Conservation (phyloP, 2,113 vertebrate species). For the Prinia subflava region DNA sequence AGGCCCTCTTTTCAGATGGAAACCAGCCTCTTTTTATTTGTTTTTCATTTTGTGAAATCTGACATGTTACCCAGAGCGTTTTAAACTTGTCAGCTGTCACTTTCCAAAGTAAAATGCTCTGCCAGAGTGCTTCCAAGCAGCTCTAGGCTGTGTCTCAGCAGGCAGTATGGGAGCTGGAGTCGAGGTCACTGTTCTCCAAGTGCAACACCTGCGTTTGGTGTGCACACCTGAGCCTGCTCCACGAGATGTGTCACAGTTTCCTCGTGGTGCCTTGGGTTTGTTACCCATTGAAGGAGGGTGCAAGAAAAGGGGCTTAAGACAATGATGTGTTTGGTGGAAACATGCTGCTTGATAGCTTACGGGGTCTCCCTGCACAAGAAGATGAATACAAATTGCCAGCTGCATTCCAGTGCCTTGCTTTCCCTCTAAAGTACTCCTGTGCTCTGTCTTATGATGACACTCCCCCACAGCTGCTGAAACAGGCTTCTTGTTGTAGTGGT, state of each 20-base stretch:
- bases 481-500: slow-evolving; percentile 42
- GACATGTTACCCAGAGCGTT: neutral
- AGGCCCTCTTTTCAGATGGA: neutral
- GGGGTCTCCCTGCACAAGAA: slow-evolving; percentile 37
- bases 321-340: slow-evolving; percentile 37
- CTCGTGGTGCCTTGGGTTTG: neutral
- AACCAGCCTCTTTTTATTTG: neutral
- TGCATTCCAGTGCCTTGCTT: slow-evolving; percentile 46
- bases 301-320: neutral
- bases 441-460: slow-evolving; percentile 48
- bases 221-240: neutral
- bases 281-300: neutral
- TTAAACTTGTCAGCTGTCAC: neutral
- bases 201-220: neutral
- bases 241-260: neutral
- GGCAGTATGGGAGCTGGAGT: neutral
- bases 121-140: neutral
- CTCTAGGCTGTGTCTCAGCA: neutral
- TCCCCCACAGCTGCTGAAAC: slow-evolving; percentile 65
- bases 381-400: slow-evolving; percentile 43
- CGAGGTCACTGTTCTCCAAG: neutral
- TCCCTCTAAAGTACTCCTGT: slow-evolving; percentile 51
- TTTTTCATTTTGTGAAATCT: neutral
- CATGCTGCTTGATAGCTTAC: neutral
- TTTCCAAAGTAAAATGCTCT: neutral